Base-by-base conservation (phyloP, 2,113 vertebrate species). In the Bettongia penicillata region DNA sequence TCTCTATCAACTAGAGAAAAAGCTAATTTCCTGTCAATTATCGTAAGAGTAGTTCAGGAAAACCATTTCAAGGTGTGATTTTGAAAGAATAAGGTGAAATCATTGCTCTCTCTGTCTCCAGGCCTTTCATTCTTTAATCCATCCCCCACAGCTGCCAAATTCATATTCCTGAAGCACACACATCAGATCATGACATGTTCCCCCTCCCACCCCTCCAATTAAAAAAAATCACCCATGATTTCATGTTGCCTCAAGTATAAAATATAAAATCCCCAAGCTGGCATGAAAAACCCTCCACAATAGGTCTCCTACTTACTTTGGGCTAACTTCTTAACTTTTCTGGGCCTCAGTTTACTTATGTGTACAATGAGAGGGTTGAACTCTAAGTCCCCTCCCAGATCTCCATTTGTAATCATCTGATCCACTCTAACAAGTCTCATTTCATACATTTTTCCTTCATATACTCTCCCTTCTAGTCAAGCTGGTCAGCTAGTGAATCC, bases 1-100 rank as follows among this genome's bases (percentile, higher is more conserved):
- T 94, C 94, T 43, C 68, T 94, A 91, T 37, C 51, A 92, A 89
- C 90, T 53, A 50, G 55, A 91, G 93, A 91, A 50, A 25, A 48
- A 51, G 77, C 51, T 90, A 22, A 37, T 95, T 94, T 95, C 84
- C 53, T 94, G 43, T 53, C 84, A 57, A 43, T 84, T 22, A 43
- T 84, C 68, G 23, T 84, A 84, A 89, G 92, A 94, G 91, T 6
- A 94, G 48, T 53, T 95, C 37, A 53, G 90, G 93, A 92, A 95
- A 94, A 93, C 51, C 90, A 43, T 12, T 28, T 53, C 91, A 84
- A 16, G 68, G 12, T 37, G 68, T n/a, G 68, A 84, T 84, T 43
- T 84, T 43, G 43, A 23, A 84, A 43, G 61, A 68, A 37, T 68
- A 68, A 68, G 19, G 19, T 43, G 16, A 19, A 84, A 43, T 23